These are phyloP conservation scores for Ophthalmotilapia sp. DNA, from an alignment of 2,113 vertebrate species.

Conservation along the genomic window DNA sequence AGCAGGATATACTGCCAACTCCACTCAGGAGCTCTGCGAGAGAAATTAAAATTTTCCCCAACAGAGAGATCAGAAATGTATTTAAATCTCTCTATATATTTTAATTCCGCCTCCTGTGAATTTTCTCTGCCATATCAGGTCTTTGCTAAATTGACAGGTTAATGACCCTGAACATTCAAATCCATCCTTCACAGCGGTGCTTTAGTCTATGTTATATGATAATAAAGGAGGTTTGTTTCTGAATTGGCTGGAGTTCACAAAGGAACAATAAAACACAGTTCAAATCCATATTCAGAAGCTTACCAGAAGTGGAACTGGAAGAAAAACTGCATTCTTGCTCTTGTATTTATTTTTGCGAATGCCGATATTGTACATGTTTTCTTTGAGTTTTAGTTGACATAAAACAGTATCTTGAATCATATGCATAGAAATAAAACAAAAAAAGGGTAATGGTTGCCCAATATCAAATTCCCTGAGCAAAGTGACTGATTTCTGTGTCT, in stretches of 20 bases:
- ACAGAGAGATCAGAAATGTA: neutral
- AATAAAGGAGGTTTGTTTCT: neutral
- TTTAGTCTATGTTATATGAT: neutral
- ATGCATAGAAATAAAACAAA: neutral
- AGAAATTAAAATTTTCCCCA: neutral
- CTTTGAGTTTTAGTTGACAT: neutral
- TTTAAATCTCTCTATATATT: neutral
- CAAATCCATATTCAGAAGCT: neutral
- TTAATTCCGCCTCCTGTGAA: neutral
- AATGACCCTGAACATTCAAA: neutral
- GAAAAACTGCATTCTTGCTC: neutral
- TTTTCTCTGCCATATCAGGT: neutral
- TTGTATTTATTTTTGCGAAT: neutral
- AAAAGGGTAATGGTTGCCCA: neutral
- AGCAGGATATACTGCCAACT: neutral
- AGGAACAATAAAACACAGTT: neutral
- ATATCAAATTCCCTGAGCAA: neutral
- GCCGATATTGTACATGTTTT: neutral
- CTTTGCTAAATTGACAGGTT: neutral
- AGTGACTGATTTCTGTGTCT: neutral
- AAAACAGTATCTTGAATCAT: neutral
- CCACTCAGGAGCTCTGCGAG: neutral
- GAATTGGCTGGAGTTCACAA: neutral
- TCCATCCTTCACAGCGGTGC: neutral
- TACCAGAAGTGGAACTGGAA: neutral